Evolutionary conservation across 2,888 invertebrate species (phyloP).

Genomic region (Auanema sp.): DNA sequence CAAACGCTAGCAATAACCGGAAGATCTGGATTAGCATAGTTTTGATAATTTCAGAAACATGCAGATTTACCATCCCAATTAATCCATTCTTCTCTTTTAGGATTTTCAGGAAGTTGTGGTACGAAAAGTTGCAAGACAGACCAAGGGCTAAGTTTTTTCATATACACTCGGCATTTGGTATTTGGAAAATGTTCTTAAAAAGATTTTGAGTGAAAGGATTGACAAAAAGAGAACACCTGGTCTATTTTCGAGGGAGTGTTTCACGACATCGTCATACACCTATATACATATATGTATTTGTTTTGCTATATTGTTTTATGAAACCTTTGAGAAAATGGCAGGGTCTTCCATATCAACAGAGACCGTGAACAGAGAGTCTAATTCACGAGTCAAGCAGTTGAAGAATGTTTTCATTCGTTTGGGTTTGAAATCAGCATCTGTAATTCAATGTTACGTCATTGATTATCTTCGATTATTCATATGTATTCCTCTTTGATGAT

Average conservation of each 20-base stretch:
- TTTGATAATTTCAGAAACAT: neutral
- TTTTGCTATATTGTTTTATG: neutral
- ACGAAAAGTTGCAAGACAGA: constrained; percentile 13
- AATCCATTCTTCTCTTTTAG: neutral
- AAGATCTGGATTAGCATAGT: neutral
- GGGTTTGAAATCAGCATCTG: too few relatives aligned
- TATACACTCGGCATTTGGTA: constrained; percentile 13
- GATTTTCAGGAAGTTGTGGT: constrained; percentile 5
- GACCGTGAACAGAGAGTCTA: neutral
- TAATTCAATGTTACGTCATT: too few relatives aligned
- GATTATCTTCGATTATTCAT: too few relatives aligned
- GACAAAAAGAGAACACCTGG: too few relatives aligned
- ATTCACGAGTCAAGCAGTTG: constrained; percentile 4
- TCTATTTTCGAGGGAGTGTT: too few relatives aligned
- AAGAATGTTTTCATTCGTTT: neutral
- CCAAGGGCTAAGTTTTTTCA: constrained; percentile 19
- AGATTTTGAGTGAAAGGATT: too few relatives aligned
- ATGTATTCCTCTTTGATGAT: too few relatives aligned
- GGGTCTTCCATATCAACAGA: constrained; percentile 14
- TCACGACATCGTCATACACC: too few relatives aligned
- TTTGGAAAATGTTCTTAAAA: neutral
- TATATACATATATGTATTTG: too few relatives aligned
- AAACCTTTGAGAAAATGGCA: constrained; percentile 8
- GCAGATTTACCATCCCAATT: neutral
- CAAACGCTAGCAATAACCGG: constrained; percentile 14